Percentiles rank a stretch among this genome's conserved stretches.
Conservation (phyloP, 2,797 vertebrate species). For the Sphenopsis melanotis region DNA sequence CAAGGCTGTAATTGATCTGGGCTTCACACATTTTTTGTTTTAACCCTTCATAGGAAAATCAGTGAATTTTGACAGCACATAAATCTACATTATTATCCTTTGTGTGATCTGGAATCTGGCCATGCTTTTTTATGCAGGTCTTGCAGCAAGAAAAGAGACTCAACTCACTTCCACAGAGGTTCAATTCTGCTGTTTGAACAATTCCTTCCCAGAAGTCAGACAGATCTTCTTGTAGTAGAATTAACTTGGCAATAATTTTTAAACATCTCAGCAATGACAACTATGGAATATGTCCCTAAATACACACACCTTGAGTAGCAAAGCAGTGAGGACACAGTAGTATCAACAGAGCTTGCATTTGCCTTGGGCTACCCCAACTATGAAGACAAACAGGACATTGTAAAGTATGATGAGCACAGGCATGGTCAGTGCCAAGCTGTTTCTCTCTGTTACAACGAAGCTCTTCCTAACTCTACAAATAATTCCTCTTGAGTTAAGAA, state of each 20-base stretch:
- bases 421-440: background rate
- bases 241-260: background rate
- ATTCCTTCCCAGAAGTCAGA: background rate
- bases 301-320: background rate
- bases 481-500: background rate
- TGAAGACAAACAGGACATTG: rapidly evolving
- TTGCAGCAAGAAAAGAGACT: background rate
- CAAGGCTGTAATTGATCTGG: background rate
- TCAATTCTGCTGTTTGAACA: background rate
- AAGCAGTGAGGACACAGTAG: background rate
- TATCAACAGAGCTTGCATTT: background rate
- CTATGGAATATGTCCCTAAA: background rate
- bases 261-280: background rate
- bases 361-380: background rate
- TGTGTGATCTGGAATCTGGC: background rate
- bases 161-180: background rate
- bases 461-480: background rate
- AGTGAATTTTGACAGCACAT: background rate
- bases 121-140: background rate
- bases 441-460: background rate
- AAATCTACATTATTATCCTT: background rate
- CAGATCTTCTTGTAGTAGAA: background rate
- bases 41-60: background rate
- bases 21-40: background rate
- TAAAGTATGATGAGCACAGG: background rate